Evolutionary conservation across 2,888 invertebrate genomes (phyloP), one percentile per base, ranked within the genome.

Genomic region (Mamestra brassicae): DNA sequence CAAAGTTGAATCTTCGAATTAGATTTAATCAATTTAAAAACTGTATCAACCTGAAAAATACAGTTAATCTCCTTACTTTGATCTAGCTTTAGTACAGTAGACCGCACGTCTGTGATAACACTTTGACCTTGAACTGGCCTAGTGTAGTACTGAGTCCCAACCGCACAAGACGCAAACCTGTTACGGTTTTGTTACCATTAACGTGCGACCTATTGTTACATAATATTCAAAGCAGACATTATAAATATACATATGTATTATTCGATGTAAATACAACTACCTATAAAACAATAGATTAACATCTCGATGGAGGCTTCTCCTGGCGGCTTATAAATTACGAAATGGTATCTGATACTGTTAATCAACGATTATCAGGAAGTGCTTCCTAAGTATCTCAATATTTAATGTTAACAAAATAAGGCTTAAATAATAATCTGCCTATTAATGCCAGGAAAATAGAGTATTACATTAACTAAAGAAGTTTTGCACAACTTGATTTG

Each of bases 291-390:
- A 26, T 62, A 80, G 55, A 78, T 81, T 74, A 85, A 74, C 71
- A 65, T 65, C 54, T 52, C 61, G 36, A 74, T 11, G 36, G n/a
- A 47, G 38, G 52, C 54, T 62, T 67, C 50, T 61, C 61, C 11
- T 42, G 17, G 52, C 54, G 50, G 64, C 60, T 80, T 80, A 64
- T 76, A 71, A 80, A 80, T 80, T 76, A 80, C 38, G 45, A 61
- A 76, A 45, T n/a, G 60, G 17, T 60, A 76, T 71, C 71, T 61
- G 70, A 76, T 81, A 74, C 54, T 50, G 50, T 65, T 78, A 81
- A 81, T 81, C 65, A 78, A 65, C 36, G 47, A 68, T 68, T 66
- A 66, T 63, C n/a, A 62, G 66, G 15, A n/a, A 71, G 63, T 34
- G 52, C 42, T 68, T 61, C 60, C 26, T 60, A 50, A 68, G 62